Evolutionary conservation across 2,888 invertebrate species (phyloP).

Genomic region (Odontothrips loti): DNA sequence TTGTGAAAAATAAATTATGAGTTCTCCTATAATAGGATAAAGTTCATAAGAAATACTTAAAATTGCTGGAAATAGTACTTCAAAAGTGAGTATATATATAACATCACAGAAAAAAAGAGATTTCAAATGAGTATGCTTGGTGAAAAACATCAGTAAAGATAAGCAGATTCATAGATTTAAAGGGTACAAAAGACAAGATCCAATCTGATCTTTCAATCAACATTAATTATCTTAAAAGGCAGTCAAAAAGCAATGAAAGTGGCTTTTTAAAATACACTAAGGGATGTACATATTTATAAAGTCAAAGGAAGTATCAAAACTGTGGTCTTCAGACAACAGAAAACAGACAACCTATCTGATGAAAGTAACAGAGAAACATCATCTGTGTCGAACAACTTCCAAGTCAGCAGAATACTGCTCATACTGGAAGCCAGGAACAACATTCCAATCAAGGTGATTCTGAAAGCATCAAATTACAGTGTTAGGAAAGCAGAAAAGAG

Average conservation of each 20-base stretch:
- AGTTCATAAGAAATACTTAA: neutral
- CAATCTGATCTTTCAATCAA: neutral
- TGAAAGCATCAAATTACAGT: neutral
- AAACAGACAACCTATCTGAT: too few species aligned
- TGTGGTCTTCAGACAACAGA: too few species aligned
- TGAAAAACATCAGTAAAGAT: neutral
- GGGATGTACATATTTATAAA: neutral
- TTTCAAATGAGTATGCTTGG: neutral
- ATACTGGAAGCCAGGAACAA: neutral
- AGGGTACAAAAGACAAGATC: too few species aligned
- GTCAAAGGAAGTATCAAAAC: too few species aligned
- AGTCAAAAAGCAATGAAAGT: neutral
- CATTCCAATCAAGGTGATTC: conserved; percentile 4
- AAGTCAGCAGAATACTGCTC: neutral
- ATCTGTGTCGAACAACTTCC: neutral
- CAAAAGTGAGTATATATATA: neutral
- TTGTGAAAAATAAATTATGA: neutral
- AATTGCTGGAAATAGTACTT: neutral
- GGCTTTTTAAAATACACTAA: neutral
- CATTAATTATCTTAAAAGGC: neutral
- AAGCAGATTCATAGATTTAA: too few species aligned
- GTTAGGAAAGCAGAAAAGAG: neutral
- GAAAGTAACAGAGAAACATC: too few species aligned
- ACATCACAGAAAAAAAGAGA: neutral
- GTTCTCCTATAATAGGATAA: neutral